Evolutionary conservation across 2,113 vertebrate species (phyloP).

Genomic region (Protobothrops flavoviridis): DNA sequence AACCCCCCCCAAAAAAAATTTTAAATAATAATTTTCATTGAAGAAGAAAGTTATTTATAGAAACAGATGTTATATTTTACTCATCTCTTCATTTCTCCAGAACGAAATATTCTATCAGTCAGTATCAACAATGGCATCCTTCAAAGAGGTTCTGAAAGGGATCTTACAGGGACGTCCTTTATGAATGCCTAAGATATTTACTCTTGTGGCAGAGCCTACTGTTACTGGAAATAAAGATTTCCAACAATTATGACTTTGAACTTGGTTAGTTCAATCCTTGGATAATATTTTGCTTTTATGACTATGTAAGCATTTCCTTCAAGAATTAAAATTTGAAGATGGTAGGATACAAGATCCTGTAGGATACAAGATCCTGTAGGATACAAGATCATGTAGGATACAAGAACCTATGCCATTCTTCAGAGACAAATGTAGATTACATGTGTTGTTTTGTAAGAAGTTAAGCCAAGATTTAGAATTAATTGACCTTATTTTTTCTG

Average conservation of each 20-base stretch:
- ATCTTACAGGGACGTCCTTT: constrained; percentile 33
- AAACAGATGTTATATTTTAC: constrained; percentile 22
- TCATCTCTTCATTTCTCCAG: constrained; percentile 19
- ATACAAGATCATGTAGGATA: constrained; percentile 18
- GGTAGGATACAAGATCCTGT: constrained; percentile 11
- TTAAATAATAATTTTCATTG: constrained; percentile 20
- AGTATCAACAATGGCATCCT: constrained; percentile 38
- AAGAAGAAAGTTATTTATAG: constrained; percentile 39
- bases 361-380: constrained; percentile 20
- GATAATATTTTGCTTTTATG: constrained; percentile 25
- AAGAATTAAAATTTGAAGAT: not conserved
- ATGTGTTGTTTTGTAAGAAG: not conserved
- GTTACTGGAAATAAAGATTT: constrained; percentile 54
- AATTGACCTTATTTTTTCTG: not conserved
- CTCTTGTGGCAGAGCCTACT: constrained; percentile 46
- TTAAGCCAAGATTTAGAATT: constrained; percentile 9
- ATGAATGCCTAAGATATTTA: constrained; percentile 54
- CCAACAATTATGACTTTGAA: constrained; percentile 21
- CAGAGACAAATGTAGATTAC: not conserved
- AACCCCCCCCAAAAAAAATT: constrained; percentile 31
- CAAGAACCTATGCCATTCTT: constrained; percentile 4
- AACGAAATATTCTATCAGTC: constrained; percentile 10
- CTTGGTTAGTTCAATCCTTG: constrained; percentile 44
- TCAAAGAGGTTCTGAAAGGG: constrained; percentile 48
- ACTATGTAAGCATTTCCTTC: not conserved